Percentiles rank a stretch among this genome's conserved stretches.
Evolutionary conservation across 2,113 vertebrate species (phyloP).

Genomic region (Corvus cornix): DNA sequence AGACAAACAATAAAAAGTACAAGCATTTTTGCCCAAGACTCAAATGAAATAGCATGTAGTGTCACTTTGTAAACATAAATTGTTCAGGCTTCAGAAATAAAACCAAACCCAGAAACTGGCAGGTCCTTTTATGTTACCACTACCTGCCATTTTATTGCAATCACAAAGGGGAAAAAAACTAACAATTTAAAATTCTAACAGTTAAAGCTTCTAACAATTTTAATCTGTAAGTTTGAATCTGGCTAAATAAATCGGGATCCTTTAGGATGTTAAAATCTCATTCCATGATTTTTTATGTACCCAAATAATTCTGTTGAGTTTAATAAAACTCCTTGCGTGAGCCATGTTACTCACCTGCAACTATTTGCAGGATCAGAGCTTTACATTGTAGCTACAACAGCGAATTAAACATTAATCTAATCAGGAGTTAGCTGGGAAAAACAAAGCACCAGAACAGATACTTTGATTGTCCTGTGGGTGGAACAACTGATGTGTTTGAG

Average conservation of each 20-base stretch:
- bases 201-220: background rate
- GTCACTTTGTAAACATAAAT: background rate
- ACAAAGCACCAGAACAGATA: background rate
- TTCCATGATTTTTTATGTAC: background rate
- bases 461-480: background rate
- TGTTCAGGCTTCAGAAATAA: background rate
- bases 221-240: background rate
- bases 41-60: background rate
- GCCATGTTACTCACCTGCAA: background rate
- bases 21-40: background rate
- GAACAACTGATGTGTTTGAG: background rate
- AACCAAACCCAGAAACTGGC: background rate
- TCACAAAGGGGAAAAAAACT: background rate
- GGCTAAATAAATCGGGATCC: background rate
- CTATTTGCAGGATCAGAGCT: background rate
- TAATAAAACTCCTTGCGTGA: background rate
- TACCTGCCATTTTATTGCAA: background rate
- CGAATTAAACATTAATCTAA: background rate
- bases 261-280: background rate
- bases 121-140: background rate
- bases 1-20: background rate
- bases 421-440: background rate
- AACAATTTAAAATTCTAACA: background rate
- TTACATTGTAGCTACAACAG: background rate
- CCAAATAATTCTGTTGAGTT: background rate